A percentile compares a stretch with the other conserved stretches of the same genome.
Evolutionary conservation across 2,797 vertebrate species (phyloP).

Genomic region (Phyllotis vaccarum): DNA sequence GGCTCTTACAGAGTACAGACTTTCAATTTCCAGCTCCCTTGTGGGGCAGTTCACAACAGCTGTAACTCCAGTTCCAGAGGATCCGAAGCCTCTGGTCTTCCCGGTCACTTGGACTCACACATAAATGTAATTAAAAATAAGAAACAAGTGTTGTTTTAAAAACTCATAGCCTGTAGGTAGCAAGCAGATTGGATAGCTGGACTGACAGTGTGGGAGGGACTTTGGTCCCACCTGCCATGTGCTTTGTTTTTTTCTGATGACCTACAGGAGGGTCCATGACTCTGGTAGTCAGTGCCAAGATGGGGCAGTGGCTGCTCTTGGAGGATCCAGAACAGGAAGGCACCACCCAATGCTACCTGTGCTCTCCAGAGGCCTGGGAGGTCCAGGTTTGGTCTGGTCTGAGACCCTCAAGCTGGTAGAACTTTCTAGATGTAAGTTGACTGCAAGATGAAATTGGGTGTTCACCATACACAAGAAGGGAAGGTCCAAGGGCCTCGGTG

Average conservation of each 20-base stretch:
- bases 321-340: neutral
- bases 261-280: neutral
- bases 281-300: neutral
- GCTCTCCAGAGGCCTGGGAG: neutral
- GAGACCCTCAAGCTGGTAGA: no score
- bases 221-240: neutral
- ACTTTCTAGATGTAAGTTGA: neutral
- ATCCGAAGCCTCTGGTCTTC: neutral
- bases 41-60: neutral
- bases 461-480: neutral
- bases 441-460: neutral
- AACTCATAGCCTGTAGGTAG: neutral
- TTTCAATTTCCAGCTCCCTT: neutral
- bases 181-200: no score
- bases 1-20: neutral
- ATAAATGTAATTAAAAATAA: neutral
- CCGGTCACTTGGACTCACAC: neutral
- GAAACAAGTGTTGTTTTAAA: neutral
- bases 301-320: neutral
- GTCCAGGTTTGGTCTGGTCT: neutral
- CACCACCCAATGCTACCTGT: neutral
- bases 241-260: neutral
- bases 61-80: neutral
- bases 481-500: neutral
- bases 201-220: neutral